Evolutionary conservation across 2,113 vertebrate species (phyloP).

Genomic region (Zapornia atra): DNA sequence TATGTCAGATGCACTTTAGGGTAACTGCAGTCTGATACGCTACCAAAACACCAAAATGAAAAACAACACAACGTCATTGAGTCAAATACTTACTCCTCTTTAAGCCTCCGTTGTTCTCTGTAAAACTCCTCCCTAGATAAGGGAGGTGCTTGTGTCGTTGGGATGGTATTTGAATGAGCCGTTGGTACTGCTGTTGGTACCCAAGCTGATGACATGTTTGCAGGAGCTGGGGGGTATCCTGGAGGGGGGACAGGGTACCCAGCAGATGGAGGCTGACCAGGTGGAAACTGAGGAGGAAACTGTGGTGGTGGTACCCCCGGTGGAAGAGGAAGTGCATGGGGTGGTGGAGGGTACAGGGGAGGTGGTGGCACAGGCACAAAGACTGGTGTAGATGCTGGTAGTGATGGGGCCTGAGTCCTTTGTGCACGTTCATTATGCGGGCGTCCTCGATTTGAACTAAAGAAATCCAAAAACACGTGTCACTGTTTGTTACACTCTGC

Average conservation of each 20-base stretch:
- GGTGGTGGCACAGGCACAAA: conserved; percentile 83
- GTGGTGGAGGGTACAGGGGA: conserved; percentile 83
- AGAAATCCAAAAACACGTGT: conserved; percentile 73
- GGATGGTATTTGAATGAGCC: conserved; percentile 80
- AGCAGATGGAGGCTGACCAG: conserved; percentile 86
- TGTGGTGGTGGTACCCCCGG: conserved; percentile 83
- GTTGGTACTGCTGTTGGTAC: conserved; percentile 81
- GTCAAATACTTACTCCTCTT: conserved; percentile 89
- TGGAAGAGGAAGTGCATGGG: conserved; percentile 85
- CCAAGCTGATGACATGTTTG: conserved; percentile 87
- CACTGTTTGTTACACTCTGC: conserved; percentile 57
- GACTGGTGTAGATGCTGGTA: conserved; percentile 79
- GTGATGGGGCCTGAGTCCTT: conserved; percentile 80
- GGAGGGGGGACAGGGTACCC: conserved; percentile 88
- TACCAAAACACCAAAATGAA: conserved; percentile 63
- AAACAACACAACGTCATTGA: conserved; percentile 19
- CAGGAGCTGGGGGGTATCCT: conserved; percentile 84
- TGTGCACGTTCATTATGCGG: conserved; percentile 80
- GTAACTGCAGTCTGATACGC: conserved; percentile 41
- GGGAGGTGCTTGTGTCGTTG: conserved; percentile 82
- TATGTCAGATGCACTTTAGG: conserved; percentile 60
- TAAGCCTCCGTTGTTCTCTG: conserved; percentile 86
- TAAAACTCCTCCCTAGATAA: conserved; percentile 95
- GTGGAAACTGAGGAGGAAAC: conserved; percentile 85
- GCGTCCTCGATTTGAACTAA: conserved; percentile 79